Evolutionary conservation across 2,113 vertebrate species (phyloP).

Genomic region (Indicator indicator): DNA sequence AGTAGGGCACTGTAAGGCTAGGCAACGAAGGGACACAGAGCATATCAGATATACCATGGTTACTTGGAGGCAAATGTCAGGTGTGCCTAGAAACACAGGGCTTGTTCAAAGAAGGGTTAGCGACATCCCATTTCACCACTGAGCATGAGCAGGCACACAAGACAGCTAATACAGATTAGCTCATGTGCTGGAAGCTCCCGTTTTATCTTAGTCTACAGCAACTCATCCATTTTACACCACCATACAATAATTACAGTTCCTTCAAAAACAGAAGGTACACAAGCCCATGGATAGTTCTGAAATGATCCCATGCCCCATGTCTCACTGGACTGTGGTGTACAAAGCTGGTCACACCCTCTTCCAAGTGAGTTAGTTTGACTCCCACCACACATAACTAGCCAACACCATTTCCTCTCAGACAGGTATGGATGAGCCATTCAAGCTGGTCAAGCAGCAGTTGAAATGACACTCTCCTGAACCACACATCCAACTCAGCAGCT

Average conservation of each 20-base stretch:
- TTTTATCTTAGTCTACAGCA: not conserved
- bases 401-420: not conserved
- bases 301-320: not conserved
- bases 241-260: not conserved
- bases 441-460: not conserved
- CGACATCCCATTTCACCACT: not conserved
- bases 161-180: not conserved
- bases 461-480: not conserved
- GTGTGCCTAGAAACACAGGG: not conserved
- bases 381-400: not conserved
- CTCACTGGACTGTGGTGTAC: not conserved
- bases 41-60: not conserved
- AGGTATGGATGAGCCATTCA: not conserved
- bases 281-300: not conserved
- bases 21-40: not conserved
- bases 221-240: not conserved
- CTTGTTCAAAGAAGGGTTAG: not conserved
- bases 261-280: not conserved
- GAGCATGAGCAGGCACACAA: not conserved
- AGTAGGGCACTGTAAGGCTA: not conserved
- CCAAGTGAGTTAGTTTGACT: not conserved
- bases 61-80: constrained; percentile 10
- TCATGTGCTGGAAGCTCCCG: not conserved
- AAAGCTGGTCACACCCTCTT: accelerated
- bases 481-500: not conserved